Evolutionary conservation across 2,888 invertebrate species (phyloP).

Genomic region (Drosophila diplacantha): DNA sequence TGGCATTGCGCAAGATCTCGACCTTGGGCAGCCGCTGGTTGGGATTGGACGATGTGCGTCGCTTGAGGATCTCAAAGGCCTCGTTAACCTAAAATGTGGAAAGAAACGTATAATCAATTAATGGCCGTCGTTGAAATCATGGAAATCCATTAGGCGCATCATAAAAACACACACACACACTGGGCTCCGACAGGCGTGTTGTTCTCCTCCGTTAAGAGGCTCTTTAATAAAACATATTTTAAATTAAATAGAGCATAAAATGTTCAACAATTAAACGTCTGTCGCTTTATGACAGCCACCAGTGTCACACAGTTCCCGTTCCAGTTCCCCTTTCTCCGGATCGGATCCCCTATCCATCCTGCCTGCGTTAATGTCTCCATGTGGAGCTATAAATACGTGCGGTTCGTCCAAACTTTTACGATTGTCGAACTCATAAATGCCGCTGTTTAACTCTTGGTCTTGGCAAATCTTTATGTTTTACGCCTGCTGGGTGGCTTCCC

Average conservation of each 20-base stretch:
- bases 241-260: constrained; percentile 70
- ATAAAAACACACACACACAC: constrained; percentile 46
- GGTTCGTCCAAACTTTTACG: constrained; percentile 55
- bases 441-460: constrained; percentile 46
- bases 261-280: constrained; percentile 65
- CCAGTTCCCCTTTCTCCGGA: not conserved
- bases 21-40: constrained; percentile 98
- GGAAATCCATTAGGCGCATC: constrained; percentile 60
- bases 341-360: constrained; percentile 11
- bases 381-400: constrained; percentile 58
- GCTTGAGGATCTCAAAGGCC: constrained; percentile 96
- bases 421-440: constrained; percentile 61
- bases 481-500: constrained; percentile 59
- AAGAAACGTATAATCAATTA: constrained; percentile 44
- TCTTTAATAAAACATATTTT: constrained; percentile 72
- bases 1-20: constrained; percentile 97
- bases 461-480: constrained; percentile 61
- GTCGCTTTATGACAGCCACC: constrained; percentile 50
- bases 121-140: constrained; percentile 53
- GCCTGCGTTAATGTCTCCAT: constrained; percentile 54
- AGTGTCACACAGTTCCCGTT: constrained; percentile 20
- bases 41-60: constrained; percentile 95
- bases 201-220: constrained; percentile 55
- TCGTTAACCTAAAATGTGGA: constrained; percentile 89
- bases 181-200: not conserved